Conservation (phyloP, 2,113 vertebrate genomes). For the Cheirogaleus medius region DNA sequence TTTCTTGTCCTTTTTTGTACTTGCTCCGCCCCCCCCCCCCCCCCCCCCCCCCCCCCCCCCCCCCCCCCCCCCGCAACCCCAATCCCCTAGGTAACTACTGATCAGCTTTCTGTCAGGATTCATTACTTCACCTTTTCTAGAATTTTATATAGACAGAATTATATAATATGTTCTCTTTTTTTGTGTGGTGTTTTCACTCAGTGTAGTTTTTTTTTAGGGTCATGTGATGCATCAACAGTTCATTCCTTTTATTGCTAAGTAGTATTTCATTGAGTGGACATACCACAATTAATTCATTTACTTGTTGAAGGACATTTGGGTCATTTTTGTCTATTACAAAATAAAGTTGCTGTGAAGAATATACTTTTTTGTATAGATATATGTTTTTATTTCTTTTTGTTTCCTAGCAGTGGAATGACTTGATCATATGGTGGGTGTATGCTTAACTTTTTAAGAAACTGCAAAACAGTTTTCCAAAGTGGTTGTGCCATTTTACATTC, state of each 20-base stretch:
- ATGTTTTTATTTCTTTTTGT: not conserved
- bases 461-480: not conserved
- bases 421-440: not conserved
- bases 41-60: rapidly evolving
- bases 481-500: not conserved
- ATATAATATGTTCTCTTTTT: not conserved
- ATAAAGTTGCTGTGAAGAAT: not conserved
- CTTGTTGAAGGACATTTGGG: not conserved
- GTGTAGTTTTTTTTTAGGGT: not conserved
- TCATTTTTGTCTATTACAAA: not conserved
- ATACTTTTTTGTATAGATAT: not conserved
- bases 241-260: not conserved
- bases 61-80: rapidly evolving
- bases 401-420: not conserved
- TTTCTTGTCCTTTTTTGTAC: not conserved
- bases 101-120: not conserved
- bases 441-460: not conserved
- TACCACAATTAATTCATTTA: not conserved
- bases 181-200: not conserved
- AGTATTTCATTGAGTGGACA: not conserved
- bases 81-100: not conserved
- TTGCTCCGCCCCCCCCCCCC: rapidly evolving
- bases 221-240: not conserved
- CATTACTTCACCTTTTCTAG: not conserved
- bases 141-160: not conserved